Evolutionary conservation across 2,113 vertebrate species (phyloP).

Genomic region (Cyprinodon brontotheroides): DNA sequence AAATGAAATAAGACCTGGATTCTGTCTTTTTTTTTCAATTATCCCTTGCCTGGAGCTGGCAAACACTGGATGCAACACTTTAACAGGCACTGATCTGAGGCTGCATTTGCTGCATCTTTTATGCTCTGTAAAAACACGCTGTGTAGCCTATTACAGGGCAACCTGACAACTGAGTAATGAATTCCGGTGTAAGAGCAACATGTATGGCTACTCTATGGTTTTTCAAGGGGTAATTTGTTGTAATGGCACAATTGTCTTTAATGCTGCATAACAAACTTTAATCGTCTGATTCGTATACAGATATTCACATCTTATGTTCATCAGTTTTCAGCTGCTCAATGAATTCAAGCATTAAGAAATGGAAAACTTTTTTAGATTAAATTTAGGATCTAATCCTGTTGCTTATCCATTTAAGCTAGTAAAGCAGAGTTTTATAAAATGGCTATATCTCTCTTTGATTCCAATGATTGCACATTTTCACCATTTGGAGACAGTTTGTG

Average conservation of each 20-base stretch:
- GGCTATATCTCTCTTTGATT: neutral
- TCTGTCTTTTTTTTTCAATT: conserved; percentile 57
- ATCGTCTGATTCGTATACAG: neutral
- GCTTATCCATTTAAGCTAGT: neutral
- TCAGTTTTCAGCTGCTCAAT: neutral
- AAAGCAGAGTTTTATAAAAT: neutral
- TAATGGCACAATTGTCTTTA: conserved; percentile 26
- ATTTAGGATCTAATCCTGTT: neutral
- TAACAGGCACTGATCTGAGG: conserved; percentile 34
- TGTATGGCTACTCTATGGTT: conserved; percentile 1
- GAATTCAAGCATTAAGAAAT: neutral
- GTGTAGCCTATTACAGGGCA: conserved; percentile 20
- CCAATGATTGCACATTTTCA: neutral
- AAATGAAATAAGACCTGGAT: conserved; percentile 25
- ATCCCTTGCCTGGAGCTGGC: conserved; percentile 32
- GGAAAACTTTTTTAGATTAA: neutral
- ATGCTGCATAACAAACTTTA: conserved; percentile 11
- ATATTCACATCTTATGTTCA: neutral
- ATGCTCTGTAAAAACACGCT: conserved; percentile 42
- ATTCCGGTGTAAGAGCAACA: conserved; percentile 32
- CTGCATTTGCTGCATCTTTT: conserved; percentile 28
- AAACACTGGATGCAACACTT: conserved; percentile 33
- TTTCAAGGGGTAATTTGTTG: conserved; percentile 43
- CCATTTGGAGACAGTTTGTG: neutral
- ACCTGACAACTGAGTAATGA: conserved; percentile 47